Conservation (phyloP, 2,797 vertebrate species). For the Peromyscus melanophrys region DNA sequence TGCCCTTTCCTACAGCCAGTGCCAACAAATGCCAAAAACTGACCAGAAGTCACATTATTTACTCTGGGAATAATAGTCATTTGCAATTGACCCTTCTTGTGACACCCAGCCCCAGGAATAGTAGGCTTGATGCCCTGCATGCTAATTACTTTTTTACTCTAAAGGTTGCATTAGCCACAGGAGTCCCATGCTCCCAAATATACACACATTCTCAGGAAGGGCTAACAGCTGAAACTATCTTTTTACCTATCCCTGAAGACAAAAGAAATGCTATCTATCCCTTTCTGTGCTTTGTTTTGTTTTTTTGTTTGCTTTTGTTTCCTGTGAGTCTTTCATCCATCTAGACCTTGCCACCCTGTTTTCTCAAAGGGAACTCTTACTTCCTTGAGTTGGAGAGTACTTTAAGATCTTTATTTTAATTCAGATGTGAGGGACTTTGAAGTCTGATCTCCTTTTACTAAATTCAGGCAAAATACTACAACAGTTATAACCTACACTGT, state of each 20-base stretch:
- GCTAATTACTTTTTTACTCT: constrained; percentile 57
- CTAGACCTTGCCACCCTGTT: background rate
- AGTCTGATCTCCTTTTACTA: background rate
- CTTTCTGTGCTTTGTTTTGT: background rate
- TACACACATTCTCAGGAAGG: background rate
- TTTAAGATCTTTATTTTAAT: constrained; percentile 45
- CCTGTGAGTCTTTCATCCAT: background rate
- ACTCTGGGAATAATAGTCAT: constrained; percentile 29
- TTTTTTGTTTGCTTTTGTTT: background rate
- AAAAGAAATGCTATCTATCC: background rate
- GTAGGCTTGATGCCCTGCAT: background rate
- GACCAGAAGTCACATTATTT: constrained; percentile 47
- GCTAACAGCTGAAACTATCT: constrained; percentile 13
- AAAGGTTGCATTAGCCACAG: constrained; percentile 46
- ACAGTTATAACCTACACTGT: background rate
- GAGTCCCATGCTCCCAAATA: background rate
- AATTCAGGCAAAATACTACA: background rate
- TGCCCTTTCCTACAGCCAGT: background rate
- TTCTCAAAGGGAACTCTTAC: constrained; percentile 2
- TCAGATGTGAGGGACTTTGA: background rate
- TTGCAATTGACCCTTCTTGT: constrained; percentile 36
- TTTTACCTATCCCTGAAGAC: constrained; percentile 16
- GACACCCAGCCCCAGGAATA: constrained; percentile 13
- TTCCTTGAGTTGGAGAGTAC: constrained; percentile 6
- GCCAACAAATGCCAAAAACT: background rate